Evolutionary conservation across 2,113 vertebrate species (phyloP).

Genomic region (Protomyctophum bolini): DNA sequence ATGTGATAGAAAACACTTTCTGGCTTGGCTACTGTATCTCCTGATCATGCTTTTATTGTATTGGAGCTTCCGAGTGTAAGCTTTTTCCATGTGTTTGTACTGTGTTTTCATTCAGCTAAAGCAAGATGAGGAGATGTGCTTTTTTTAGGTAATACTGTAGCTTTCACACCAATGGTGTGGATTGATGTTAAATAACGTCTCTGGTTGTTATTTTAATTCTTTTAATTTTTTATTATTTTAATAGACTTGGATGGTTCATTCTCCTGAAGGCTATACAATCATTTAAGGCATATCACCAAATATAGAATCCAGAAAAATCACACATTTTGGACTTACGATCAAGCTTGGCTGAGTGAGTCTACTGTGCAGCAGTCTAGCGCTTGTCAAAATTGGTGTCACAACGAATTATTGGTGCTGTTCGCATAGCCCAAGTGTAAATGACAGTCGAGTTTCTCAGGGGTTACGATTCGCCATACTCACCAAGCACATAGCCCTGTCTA

Average conservation of each 20-base stretch:
- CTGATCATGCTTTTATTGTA: too few species aligned
- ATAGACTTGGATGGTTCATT: not conserved
- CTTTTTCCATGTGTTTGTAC: too few species aligned
- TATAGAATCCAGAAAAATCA: not conserved
- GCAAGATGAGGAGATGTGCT: not conserved
- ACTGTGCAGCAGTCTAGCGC: not conserved
- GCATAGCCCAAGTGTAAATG: not conserved
- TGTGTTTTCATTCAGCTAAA: not conserved
- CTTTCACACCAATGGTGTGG: not conserved
- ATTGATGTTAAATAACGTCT: not conserved
- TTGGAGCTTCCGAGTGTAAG: too few species aligned
- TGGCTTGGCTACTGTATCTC: too few species aligned
- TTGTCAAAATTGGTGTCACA: slow-evolving; percentile 7
- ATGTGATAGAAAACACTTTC: too few species aligned
- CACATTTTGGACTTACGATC: not conserved
- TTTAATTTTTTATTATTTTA: not conserved
- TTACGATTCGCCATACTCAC: not conserved
- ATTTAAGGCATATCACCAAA: not conserved
- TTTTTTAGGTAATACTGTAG: slow-evolving; percentile 5
- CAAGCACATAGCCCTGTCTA: not conserved
- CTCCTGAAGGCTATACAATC: not conserved
- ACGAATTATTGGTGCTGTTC: not conserved
- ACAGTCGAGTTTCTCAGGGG: not conserved
- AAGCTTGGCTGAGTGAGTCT: not conserved
- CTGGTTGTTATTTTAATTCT: too few species aligned